Conservation (phyloP, 2,888 invertebrate species). For the Rhopalosiphum nymphaeae region DNA sequence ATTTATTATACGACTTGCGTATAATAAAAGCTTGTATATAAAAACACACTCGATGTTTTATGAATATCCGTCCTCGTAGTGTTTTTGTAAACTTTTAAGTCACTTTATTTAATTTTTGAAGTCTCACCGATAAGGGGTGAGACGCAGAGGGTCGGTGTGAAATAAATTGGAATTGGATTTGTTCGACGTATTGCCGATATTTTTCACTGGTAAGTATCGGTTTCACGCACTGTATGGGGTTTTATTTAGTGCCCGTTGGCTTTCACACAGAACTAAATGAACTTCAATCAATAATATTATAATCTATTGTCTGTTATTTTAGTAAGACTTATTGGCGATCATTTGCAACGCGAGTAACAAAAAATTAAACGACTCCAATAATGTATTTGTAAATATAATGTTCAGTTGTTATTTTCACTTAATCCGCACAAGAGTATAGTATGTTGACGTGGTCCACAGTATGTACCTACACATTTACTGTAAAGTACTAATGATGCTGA, state of each 20-base stretch:
- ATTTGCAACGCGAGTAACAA: background rate
- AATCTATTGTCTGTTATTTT: background rate
- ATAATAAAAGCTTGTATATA: too few species aligned
- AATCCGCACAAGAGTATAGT: too few species aligned
- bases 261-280: background rate
- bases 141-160: background rate
- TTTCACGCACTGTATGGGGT: background rate
- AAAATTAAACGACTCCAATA: background rate
- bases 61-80: background rate
- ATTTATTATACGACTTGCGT: conserved; percentile 11
- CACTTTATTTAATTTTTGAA: conserved; percentile 23
- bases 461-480: too few species aligned
- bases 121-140: background rate
- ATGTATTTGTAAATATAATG: background rate
- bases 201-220: background rate
- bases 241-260: background rate
- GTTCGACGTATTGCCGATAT: background rate
- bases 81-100: conserved; percentile 6
- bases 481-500: too few species aligned
- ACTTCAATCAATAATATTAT: background rate
- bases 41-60: background rate
- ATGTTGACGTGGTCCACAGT: too few species aligned
- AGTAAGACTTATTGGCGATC: background rate
- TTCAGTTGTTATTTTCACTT: too few species aligned
- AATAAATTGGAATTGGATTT: conserved; percentile 9